phyloP scores from a whole-genome alignment of 2,113 vertebrate species.

The Microtus pennsylvanicus region DNA sequence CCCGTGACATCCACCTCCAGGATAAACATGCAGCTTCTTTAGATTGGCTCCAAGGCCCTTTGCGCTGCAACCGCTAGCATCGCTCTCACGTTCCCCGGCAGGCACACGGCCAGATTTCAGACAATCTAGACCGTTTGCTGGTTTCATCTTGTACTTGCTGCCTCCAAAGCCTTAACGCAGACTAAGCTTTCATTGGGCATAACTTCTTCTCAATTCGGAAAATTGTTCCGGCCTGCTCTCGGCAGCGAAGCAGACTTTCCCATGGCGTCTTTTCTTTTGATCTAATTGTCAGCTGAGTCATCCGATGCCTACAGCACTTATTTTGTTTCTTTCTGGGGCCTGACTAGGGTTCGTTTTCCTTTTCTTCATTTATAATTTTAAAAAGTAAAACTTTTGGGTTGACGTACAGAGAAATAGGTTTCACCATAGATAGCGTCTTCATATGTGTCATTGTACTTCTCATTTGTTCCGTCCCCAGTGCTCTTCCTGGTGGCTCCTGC shows the following conservation, averaged over 20 bases:
- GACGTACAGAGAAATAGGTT: neutral
- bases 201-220: neutral
- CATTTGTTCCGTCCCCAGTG: accelerated
- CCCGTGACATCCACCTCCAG: neutral
- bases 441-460: neutral
- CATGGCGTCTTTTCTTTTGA: neutral
- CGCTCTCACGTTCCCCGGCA: neutral
- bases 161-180: neutral
- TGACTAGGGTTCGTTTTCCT: neutral
- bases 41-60: neutral
- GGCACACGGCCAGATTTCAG: neutral
- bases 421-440: neutral
- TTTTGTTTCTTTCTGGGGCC: neutral
- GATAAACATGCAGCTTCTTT: neutral
- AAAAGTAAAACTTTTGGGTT: neutral
- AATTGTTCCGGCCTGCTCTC: neutral
- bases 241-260: neutral
- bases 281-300: neutral
- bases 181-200: neutral
- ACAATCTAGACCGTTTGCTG: neutral
- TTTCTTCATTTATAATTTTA: neutral
- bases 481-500: neutral
- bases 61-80: neutral
- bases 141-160: neutral
- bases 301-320: neutral